Evolutionary conservation across 2,797 vertebrate genomes (phyloP).

Genomic region (Anomalospiza imberbis): DNA sequence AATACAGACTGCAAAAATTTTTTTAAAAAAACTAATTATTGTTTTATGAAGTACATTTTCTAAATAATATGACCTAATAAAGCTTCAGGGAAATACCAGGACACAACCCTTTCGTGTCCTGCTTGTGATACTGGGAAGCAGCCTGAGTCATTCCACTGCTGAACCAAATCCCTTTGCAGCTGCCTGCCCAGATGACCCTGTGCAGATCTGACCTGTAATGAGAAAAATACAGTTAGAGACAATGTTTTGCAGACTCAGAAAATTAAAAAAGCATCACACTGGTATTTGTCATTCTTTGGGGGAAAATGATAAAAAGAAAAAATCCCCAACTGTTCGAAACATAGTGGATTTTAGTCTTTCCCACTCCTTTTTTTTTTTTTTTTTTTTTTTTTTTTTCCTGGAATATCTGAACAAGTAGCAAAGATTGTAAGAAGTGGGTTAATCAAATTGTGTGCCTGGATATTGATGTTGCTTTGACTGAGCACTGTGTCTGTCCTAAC

Average conservation of each 20-base stretch:
- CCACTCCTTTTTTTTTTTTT: not conserved
- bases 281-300: not conserved
- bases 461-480: not conserved
- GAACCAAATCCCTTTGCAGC: not conserved
- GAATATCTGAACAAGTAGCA: not conserved
- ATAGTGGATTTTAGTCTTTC: not conserved
- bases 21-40: not conserved
- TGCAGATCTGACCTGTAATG: not conserved
- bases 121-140: not conserved
- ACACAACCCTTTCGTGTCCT: not conserved
- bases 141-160: not conserved
- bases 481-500: constrained; percentile 34
- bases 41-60: constrained; percentile 11
- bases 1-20: not conserved
- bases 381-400: rapidly evolving
- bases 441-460: not conserved
- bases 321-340: not conserved
- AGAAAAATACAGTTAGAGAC: not conserved
- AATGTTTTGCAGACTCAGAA: not conserved
- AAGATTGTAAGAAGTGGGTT: not conserved
- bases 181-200: not conserved
- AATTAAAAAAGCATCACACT: not conserved
- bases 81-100: constrained; percentile 8
- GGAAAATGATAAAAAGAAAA: rapidly evolving
- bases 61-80: not conserved